These are phyloP conservation scores for Scolopax bukidnonensis DNA, from an alignment of 2,797 vertebrate genomes.

Conservation along the genomic window DNA sequence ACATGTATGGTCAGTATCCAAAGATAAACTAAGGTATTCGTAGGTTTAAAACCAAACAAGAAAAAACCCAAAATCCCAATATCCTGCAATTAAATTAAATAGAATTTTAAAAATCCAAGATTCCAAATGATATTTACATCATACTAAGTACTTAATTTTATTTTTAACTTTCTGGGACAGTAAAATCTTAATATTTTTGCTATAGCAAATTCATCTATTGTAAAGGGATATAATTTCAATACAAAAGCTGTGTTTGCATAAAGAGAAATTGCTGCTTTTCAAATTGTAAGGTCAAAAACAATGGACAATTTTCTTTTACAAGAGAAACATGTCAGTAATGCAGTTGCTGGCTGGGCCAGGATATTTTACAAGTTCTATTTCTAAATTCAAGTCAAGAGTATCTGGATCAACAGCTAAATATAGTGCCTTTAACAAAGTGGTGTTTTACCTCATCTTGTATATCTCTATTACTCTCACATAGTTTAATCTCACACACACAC, in stretches of 20 bases:
- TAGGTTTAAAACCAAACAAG: background rate
- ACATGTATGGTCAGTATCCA: background rate
- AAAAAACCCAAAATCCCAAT: background rate
- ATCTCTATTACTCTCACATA: background rate
- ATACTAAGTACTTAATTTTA: background rate
- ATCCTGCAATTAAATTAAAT: background rate
- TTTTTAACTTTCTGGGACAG: background rate
- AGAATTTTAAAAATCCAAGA: background rate
- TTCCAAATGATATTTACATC: background rate
- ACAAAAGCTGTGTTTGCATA: background rate
- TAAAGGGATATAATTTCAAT: background rate
- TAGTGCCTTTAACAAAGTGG: slow-evolving; percentile 41
- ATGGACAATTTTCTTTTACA: background rate
- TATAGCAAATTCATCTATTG: background rate
- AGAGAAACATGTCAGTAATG: slow-evolving; percentile 15
- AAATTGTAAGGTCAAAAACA: background rate
- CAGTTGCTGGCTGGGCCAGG: slow-evolving; percentile 4
- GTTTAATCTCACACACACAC: background rate
- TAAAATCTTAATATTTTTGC: background rate
- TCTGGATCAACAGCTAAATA: slow-evolving; percentile 27
- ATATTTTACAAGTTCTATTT: slow-evolving; percentile 4
- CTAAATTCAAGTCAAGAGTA: slow-evolving; percentile 36
- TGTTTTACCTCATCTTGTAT: slow-evolving; percentile 15
- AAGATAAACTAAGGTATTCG: background rate
- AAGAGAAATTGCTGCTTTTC: background rate